Conservation (phyloP, 2,888 invertebrate genomes). For the Ophion slaviceki region DNA sequence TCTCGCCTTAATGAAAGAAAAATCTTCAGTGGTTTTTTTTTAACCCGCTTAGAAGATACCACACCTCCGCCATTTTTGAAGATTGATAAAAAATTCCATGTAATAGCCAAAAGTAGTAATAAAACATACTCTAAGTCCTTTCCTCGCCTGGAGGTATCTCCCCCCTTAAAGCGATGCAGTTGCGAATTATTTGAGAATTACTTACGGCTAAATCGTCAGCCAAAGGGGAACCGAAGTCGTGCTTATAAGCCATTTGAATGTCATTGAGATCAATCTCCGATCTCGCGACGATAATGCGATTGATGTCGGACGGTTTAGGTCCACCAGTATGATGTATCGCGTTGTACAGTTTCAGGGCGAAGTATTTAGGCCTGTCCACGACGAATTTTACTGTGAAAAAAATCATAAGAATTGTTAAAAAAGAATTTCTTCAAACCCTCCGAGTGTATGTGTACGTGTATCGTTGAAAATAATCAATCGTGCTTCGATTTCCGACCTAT, state of each 20-base stretch:
- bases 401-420: not conserved
- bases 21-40: too few relatives aligned
- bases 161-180: not conserved
- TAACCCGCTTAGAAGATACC: too few relatives aligned
- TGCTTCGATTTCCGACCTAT: not conserved
- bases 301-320: not conserved
- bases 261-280: conserved; percentile 10
- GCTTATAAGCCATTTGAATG: not conserved
- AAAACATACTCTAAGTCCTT: too few relatives aligned
- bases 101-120: too few relatives aligned
- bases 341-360: not conserved
- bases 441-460: not conserved
- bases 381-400: not conserved
- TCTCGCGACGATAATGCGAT: conserved; percentile 18
- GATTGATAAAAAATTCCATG: too few relatives aligned
- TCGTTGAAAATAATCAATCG: not conserved
- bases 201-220: not conserved
- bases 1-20: too few relatives aligned
- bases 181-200: not conserved
- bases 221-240: not conserved
- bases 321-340: not conserved
- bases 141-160: too few relatives aligned
- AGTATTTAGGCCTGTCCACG: not conserved
- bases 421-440: not conserved
- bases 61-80: too few relatives aligned